Base-by-base conservation (phyloP, 1,140 invertebrate genomes). In the Drosophila triauraria region DNA sequence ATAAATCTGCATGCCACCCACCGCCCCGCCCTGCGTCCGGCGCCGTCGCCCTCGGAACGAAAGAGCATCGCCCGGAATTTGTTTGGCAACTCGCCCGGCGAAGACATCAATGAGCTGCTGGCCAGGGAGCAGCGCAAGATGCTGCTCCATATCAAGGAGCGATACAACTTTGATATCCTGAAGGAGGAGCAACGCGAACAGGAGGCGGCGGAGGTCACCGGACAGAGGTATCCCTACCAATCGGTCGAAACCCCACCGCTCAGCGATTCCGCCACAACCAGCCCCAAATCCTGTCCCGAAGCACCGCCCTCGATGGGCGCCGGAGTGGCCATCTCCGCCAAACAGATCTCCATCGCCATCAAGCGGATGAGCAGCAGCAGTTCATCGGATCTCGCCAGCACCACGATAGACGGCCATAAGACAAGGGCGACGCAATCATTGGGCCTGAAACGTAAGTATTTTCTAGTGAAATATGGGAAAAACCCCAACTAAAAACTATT, bases 361-460 rank as follows among this genome's bases (percentile, higher is more conserved):
- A 51, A 53, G 27, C 42, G 38, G 38, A 44, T 46, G 15, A 50
- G 38, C 46, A 35, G 5, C 44, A 43, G 7, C 42, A 32, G 25
- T 27, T 40, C 51, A 23, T 23, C 46, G 44, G 70, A 79, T 53
- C 50, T 70, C 63, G 48, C 47, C 43, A 57, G 47, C 38, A 25
- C 20, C 35, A 40, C 56, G 40, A 54, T 40, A 42, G 27, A 30
- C 30, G 51, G 20, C 43, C 48, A 75, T 23, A 75, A 76, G 54
- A 48, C 71, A 25, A 54, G 56, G 50, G 65, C 32, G 12, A 15
- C 12, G 32, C 58, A 47, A 46, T 46, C 25, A 30, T 38, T 50
- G 32, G 62, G 82, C 58, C 53, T 83, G 1, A 86, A 86, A 87
- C 20, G 83, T 86, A 54, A 53, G 82, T 47, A 10, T 62, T 48